These are phyloP conservation scores for Psilopsiagon aymara DNA, from an alignment of 2,113 vertebrate species.

Conservation along the genomic window DNA sequence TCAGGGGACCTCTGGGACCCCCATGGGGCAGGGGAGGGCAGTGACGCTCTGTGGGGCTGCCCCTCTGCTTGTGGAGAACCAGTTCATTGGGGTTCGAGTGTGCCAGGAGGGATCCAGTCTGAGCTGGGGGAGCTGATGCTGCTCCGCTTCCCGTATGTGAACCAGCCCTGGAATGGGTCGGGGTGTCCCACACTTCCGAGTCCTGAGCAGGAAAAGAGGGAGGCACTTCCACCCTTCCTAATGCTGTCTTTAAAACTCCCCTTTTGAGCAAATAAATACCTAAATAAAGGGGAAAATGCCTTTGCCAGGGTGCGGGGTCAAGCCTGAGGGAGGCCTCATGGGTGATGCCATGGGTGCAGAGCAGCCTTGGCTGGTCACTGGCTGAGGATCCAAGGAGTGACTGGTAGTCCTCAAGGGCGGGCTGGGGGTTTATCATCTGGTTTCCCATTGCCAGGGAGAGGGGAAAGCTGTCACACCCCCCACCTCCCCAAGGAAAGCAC, in stretches of 20 bases:
- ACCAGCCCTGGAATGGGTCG: neutral
- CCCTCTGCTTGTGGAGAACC: neutral
- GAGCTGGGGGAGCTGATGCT: accelerated
- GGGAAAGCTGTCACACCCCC: neutral
- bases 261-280: neutral
- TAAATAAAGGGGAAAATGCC: neutral
- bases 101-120: neutral
- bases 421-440: neutral
- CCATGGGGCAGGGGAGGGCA: neutral
- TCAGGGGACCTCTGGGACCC: neutral
- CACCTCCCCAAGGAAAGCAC: neutral
- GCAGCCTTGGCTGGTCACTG: neutral
- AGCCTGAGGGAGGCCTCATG: accelerated
- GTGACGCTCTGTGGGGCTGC: neutral
- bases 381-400: accelerated
- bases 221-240: neutral
- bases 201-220: neutral
- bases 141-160: accelerated
- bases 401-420: accelerated
- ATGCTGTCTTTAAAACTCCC: neutral
- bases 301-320: accelerated
- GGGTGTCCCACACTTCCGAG: accelerated
- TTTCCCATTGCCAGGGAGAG: neutral
- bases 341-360: neutral
- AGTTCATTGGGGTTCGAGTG: neutral